A percentile compares a stretch with the other conserved stretches of the same genome.
These are phyloP conservation scores for Graphium colonna DNA, from an alignment of 2,888 invertebrate species.

Conservation along the genomic window DNA sequence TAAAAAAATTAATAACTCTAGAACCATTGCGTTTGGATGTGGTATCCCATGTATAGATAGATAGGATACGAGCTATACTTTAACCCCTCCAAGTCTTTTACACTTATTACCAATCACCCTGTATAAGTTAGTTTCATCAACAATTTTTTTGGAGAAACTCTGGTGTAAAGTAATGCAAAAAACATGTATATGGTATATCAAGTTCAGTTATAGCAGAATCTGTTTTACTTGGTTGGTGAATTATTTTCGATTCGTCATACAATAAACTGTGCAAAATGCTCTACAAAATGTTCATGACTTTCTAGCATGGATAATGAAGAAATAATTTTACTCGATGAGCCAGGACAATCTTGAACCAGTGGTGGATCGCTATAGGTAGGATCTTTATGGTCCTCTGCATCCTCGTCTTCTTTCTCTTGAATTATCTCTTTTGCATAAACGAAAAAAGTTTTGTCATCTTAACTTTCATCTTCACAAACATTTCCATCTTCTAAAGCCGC, in stretches of 20 bases:
- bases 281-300: conserved; percentile 25
- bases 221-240: conserved; percentile 27
- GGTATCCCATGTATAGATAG: too few relatives aligned
- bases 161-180: conserved; percentile 28
- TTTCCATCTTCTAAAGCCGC: conserved; percentile 32
- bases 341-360: conserved; percentile 29
- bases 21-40: too few relatives aligned
- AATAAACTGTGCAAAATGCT: conserved; percentile 25
- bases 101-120: too few relatives aligned
- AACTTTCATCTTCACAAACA: conserved; percentile 27
- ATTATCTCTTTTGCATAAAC: conserved; percentile 29
- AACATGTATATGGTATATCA: conserved; percentile 29
- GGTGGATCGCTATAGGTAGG: conserved; percentile 30
- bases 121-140: too few relatives aligned
- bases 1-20: too few relatives aligned
- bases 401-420: conserved; percentile 26
- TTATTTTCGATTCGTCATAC: conserved; percentile 27
- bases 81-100: too few relatives aligned
- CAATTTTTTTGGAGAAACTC: conserved; percentile 28
- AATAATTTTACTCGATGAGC: conserved; percentile 28
- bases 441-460: conserved; percentile 27
- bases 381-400: conserved; percentile 30
- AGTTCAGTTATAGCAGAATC: conserved; percentile 14
- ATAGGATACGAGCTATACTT: too few relatives aligned
- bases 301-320: conserved; percentile 29